These are phyloP conservation scores for Myrmophylax atrothorax DNA, from an alignment of 2,113 vertebrate species.

Conservation along the genomic window DNA sequence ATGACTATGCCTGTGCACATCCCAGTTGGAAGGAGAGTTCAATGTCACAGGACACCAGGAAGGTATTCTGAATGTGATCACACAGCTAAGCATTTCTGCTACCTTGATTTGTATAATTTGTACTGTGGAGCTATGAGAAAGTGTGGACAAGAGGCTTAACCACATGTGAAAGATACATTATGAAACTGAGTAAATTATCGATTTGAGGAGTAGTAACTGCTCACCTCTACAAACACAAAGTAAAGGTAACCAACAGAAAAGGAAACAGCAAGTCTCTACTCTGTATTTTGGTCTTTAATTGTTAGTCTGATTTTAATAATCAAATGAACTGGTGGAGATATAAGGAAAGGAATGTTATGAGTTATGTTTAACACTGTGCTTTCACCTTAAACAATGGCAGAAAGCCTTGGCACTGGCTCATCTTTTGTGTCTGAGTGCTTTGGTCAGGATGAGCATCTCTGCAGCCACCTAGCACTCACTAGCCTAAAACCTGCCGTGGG, in stretches of 20 bases:
- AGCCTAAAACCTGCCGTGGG: not conserved
- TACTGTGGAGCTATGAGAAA: not conserved
- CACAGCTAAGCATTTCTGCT: not conserved
- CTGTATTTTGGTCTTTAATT: not conserved
- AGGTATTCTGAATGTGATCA: not conserved
- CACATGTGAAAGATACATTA: not conserved
- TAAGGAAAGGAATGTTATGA: not conserved
- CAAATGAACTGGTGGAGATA: not conserved
- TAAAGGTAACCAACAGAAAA: not conserved
- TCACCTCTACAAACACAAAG: not conserved
- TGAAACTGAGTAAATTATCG: not conserved
- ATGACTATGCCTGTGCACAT: not conserved
- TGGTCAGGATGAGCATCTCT: not conserved
- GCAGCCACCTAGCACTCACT: not conserved
- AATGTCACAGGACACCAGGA: not conserved
- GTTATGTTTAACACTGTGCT: not conserved
- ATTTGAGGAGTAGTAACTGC: not conserved
- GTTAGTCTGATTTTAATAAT: not conserved
- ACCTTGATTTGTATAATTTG: not conserved
- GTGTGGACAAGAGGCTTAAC: not conserved
- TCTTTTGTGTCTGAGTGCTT: fast-evolving
- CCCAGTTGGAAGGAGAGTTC: not conserved
- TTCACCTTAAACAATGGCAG: not conserved
- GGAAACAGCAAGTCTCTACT: not conserved
- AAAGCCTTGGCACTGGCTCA: not conserved